Conservation (phyloP, 92 coral and sea anemone genomes). For the Zoanthus solanderi region DNA sequence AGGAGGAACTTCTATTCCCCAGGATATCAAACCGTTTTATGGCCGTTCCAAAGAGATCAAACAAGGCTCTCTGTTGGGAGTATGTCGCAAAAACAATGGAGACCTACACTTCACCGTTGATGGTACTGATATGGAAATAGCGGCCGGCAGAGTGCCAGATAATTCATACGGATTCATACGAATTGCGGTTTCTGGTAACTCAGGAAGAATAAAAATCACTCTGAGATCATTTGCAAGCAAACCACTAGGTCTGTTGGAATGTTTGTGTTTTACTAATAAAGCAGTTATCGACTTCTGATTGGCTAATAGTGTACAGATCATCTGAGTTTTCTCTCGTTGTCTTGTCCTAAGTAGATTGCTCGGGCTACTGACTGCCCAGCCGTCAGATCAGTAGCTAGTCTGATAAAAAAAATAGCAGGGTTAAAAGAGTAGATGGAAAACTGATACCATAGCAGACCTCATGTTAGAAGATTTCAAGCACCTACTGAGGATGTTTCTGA, state of each 20-base stretch:
- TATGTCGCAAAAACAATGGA: constrained; percentile 18
- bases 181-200: constrained; percentile 19
- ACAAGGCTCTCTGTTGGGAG: constrained; percentile 38
- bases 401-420: too few relatives aligned
- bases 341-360: too few relatives aligned
- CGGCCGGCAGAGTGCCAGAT: constrained; percentile 28
- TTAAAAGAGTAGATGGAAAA: too few relatives aligned
- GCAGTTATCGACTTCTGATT: too few relatives aligned
- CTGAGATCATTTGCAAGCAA: constrained; percentile 10
- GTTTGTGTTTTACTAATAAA: neutral
- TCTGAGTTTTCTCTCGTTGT: too few relatives aligned
- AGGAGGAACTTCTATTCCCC: constrained; percentile 35
- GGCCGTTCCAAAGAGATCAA: constrained; percentile 33
- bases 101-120: constrained; percentile 16
- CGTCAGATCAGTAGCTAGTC: too few relatives aligned
- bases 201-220: constrained; percentile 28
- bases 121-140: constrained; percentile 21
- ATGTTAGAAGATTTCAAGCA: too few relatives aligned
- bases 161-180: constrained; percentile 11
- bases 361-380: too few relatives aligned
- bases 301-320: too few relatives aligned
- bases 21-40: constrained; percentile 20
- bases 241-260: constrained; percentile 8
- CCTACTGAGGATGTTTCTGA: too few relatives aligned
- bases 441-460: too few relatives aligned